A percentile compares a stretch with the other conserved stretches of the same genome.
These are phyloP conservation scores for Cynaeus angustus DNA, from an alignment of 2,888 invertebrate genomes.

Conservation along the genomic window DNA sequence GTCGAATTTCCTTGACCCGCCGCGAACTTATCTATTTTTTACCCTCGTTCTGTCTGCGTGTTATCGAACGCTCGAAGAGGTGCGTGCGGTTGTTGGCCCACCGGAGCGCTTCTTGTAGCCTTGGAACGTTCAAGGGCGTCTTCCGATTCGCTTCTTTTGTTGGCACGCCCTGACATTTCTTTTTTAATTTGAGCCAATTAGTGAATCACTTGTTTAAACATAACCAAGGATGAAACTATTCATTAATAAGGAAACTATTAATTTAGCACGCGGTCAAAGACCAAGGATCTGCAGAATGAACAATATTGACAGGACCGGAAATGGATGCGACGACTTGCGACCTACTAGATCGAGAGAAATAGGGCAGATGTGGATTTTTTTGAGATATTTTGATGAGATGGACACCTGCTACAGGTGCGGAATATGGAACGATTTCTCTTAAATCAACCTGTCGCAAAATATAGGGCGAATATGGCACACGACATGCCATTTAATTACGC, in stretches of 20 bases:
- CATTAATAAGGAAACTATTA: constrained; percentile 47
- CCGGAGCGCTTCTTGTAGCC: constrained; percentile 20
- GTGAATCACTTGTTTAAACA: constrained; percentile 44
- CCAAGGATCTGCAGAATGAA: constrained; percentile 33
- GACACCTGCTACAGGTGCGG: constrained; percentile 42
- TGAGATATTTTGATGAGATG: not conserved
- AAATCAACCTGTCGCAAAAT: constrained; percentile 4
- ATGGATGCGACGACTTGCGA: constrained; percentile 1
- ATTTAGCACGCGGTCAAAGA: constrained; percentile 45
- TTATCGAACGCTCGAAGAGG: constrained; percentile 13
- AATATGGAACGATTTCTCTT: constrained; percentile 33
- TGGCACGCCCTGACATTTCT: constrained; percentile 34
- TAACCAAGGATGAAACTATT: constrained; percentile 44
- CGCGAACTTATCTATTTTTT: not conserved
- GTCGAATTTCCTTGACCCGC: constrained; percentile 2
- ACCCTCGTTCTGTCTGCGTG: constrained; percentile 7
- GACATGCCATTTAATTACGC: not conserved
- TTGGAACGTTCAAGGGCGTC: constrained; percentile 38
- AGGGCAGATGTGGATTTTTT: not conserved
- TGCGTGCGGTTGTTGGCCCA: constrained; percentile 46
- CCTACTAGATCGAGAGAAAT: not conserved
- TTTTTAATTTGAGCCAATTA: constrained; percentile 38
- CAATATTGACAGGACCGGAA: not conserved
- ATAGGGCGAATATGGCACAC: not conserved
- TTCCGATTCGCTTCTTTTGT: constrained; percentile 25